These are phyloP conservation scores for Apamea anceps DNA, from an alignment of 2,888 invertebrate species.

Conservation along the genomic window DNA sequence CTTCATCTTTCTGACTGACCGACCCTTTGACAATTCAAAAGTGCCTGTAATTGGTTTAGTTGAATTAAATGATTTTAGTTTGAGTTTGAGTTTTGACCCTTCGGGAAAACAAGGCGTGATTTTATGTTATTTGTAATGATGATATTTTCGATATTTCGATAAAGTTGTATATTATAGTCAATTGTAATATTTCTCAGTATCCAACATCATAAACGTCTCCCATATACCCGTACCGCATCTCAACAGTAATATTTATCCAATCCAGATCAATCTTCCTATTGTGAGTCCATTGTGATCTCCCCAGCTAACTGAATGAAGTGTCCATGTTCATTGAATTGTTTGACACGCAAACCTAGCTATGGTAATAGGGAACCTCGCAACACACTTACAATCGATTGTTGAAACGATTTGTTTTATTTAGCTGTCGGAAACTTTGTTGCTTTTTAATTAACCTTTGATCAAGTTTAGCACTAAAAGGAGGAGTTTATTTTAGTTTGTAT, in stretches of 20 bases:
- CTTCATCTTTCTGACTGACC: no score
- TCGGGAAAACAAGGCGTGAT: neutral
- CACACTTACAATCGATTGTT: slow-evolving; percentile 34
- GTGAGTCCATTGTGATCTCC: slow-evolving; percentile 68
- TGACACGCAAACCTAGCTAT: slow-evolving; percentile 74
- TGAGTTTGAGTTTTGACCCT: no score
- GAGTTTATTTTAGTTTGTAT: slow-evolving; percentile 24
- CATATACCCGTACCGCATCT: slow-evolving; percentile 11
- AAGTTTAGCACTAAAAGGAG: slow-evolving; percentile 9
- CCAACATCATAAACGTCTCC: slow-evolving; percentile 4
- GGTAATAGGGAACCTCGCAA: slow-evolving; percentile 47
- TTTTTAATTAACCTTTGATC: slow-evolving; percentile 41
- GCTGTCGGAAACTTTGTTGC: slow-evolving; percentile 4
- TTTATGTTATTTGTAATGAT: neutral
- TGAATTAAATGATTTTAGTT: no score
- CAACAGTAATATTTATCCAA: slow-evolving; percentile 47
- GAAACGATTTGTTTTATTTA: slow-evolving; percentile 46
- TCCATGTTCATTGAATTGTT: slow-evolving; percentile 80
- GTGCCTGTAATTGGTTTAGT: no score
- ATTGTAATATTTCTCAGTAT: neutral
- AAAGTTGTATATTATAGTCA: neutral
- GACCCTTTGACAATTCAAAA: no score
- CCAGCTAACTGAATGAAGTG: slow-evolving; percentile 75
- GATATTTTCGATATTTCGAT: neutral
- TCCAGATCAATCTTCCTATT: slow-evolving; percentile 67